These are phyloP conservation scores for Gymnorhina tibicen DNA, from an alignment of 2,113 vertebrate genomes.

Conservation along the genomic window DNA sequence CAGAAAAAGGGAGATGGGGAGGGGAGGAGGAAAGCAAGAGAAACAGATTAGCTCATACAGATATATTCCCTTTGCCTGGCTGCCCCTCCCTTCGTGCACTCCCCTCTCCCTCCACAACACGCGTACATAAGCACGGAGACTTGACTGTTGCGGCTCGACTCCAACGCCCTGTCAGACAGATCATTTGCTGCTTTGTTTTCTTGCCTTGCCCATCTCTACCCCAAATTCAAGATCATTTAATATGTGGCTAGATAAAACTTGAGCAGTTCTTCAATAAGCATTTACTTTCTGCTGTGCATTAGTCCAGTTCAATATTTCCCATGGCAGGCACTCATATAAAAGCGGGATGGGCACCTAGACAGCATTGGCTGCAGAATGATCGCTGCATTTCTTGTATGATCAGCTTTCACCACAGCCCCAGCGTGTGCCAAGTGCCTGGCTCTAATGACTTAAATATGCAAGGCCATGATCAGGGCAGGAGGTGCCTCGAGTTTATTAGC, in stretches of 20 bases:
- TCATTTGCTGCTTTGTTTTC: conserved; percentile 12
- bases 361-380: background rate
- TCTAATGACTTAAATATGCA: conserved; percentile 53
- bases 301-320: conserved; percentile 20
- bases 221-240: conserved; percentile 50
- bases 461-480: background rate
- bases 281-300: conserved; percentile 47
- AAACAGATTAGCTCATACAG: conserved; percentile 63
- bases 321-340: background rate
- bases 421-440: background rate
- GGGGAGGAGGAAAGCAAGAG: conserved; percentile 44
- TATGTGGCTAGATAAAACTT: conserved; percentile 29
- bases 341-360: background rate
- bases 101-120: background rate
- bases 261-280: conserved; percentile 16
- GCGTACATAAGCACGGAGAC: background rate
- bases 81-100: background rate
- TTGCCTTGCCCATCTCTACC: conserved; percentile 16
- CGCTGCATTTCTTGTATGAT: background rate
- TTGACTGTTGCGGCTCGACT: background rate
- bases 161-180: conserved; percentile 32
- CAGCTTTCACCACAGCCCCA: conserved; percentile 23
- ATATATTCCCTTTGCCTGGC: background rate
- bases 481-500: conserved; percentile 32
- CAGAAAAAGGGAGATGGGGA: conserved; percentile 19